Evolutionary conservation across 2,888 invertebrate genomes (phyloP).

Genomic region (Polydesmus complanatus): DNA sequence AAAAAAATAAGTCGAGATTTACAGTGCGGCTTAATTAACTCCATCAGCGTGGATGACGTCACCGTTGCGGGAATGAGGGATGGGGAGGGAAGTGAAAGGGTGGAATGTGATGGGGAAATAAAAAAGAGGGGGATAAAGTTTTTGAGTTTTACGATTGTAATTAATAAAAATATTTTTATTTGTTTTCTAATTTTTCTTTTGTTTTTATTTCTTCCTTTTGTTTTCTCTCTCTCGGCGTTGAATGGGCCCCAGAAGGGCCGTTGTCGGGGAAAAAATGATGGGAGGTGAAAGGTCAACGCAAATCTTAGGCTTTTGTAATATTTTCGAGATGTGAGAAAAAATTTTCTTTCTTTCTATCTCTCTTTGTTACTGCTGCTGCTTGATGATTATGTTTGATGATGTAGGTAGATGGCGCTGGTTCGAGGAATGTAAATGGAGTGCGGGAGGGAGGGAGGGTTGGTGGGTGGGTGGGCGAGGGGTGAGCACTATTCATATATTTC

Average conservation of each 20-base stretch:
- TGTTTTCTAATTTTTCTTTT: not conserved
- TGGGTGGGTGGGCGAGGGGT: not conserved
- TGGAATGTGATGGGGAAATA: too few species aligned
- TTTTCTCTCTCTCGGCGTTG: not conserved
- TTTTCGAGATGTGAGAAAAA: too few species aligned
- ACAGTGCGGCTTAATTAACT: too few species aligned
- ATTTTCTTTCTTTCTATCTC: not conserved
- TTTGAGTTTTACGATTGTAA: not conserved
- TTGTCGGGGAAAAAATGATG: not conserved
- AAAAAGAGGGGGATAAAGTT: too few species aligned
- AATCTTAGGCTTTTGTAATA: not conserved
- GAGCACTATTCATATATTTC: too few species aligned
- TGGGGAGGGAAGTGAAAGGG: too few species aligned
- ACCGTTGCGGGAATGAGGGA: too few species aligned
- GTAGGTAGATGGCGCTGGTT: not conserved
- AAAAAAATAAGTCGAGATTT: too few species aligned
- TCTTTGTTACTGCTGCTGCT: not conserved
- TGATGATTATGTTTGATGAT: not conserved
- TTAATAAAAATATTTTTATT: not conserved
- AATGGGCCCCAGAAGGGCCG: not conserved
- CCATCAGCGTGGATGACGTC: too few species aligned
- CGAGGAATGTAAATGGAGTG: not conserved
- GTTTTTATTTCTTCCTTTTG: not conserved
- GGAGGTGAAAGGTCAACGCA: not conserved
- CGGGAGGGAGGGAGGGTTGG: not conserved